phyloP scores from a whole-genome alignment of 2,113 vertebrate species.

The Hirundichthys speculiger region DNA sequence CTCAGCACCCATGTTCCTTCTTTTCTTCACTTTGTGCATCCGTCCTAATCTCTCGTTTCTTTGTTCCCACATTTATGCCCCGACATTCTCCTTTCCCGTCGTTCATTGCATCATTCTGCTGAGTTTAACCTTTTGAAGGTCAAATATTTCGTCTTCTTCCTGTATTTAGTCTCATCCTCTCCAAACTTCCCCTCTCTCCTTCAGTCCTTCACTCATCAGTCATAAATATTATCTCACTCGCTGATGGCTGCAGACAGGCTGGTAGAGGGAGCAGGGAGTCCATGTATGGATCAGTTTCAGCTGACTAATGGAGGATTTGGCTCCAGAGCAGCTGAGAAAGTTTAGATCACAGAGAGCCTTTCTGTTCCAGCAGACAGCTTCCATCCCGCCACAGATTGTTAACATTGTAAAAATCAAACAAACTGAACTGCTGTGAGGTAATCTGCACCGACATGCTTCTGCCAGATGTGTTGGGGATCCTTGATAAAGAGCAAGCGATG shows the following conservation, averaged over 20 bases:
- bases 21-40: too few relatives aligned
- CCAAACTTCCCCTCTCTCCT: too few relatives aligned
- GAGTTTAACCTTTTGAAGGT: too few relatives aligned
- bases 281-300: slow-evolving; percentile 16
- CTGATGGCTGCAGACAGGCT: too few relatives aligned
- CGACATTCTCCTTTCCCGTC: too few relatives aligned
- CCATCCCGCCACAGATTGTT: neutral
- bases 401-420: slow-evolving; percentile 4
- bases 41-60: too few relatives aligned
- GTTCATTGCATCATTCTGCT: too few relatives aligned
- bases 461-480: slow-evolving; percentile 1
- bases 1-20: too few relatives aligned
- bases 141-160: too few relatives aligned
- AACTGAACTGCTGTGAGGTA: slow-evolving; percentile 1
- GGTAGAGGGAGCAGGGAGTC: neutral
- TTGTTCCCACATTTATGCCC: too few relatives aligned
- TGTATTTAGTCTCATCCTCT: too few relatives aligned
- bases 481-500: neutral
- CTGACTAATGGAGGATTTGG: slow-evolving; percentile 45
- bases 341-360: neutral
- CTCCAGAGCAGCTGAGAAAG: slow-evolving; percentile 12
- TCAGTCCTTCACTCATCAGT: neutral
- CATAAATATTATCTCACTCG: neutral
- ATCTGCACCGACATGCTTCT: slow-evolving; percentile 3
- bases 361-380: neutral